Conservation (phyloP, 2,797 vertebrate genomes). For the Pipistrellus pygmaeus region DNA sequence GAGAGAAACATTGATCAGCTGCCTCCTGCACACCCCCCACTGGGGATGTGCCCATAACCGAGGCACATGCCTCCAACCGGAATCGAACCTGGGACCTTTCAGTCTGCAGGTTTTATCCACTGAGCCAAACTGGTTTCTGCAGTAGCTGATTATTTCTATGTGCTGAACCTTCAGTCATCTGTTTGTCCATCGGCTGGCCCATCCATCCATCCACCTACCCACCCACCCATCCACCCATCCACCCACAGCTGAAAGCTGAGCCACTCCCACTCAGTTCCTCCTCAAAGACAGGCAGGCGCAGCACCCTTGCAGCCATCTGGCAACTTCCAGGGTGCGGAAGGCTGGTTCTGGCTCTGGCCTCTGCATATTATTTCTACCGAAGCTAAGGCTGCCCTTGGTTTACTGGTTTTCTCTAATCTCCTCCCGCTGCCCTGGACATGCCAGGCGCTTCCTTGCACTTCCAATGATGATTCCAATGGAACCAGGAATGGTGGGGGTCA, state of each 20-base stretch:
- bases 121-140: too few species aligned
- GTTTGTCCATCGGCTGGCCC: rapidly evolving
- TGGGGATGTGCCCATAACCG: too few species aligned
- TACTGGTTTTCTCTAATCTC: too few species aligned
- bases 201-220: not conserved
- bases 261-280: not conserved
- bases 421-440: rapidly evolving
- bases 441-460: not conserved
- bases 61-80: too few species aligned
- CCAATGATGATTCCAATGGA: not conserved
- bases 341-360: not conserved
- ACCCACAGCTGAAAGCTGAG: not conserved
- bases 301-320: not conserved
- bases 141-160: not conserved
- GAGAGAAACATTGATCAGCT: too few species aligned
- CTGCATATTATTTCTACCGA: rapidly evolving
- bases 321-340: rapidly evolving
- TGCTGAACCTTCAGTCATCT: rapidly evolving
- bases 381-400: not conserved
- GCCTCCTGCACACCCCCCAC: too few species aligned
- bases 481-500: rapidly evolving
- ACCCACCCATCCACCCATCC: not conserved
- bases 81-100: too few species aligned
- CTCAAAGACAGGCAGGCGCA: rapidly evolving
- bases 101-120: too few species aligned